Evolutionary conservation across 2,888 invertebrate genomes (phyloP).

Genomic region (Scaptodrosophila latifasciaeformis): DNA sequence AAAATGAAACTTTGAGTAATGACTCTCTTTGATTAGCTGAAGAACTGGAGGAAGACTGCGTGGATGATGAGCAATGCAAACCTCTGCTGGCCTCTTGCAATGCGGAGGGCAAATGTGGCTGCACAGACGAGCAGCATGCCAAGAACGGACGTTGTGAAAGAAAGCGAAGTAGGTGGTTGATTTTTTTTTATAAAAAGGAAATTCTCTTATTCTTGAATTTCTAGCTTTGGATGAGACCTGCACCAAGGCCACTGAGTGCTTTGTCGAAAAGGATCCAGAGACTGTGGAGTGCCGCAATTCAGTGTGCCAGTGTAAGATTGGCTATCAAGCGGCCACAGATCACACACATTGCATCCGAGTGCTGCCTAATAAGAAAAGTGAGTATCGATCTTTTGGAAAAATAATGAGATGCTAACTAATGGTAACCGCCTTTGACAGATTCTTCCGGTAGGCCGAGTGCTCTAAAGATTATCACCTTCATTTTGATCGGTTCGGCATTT

Average conservation of each 20-base stretch:
- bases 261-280: conserved; percentile 67
- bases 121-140: conserved; percentile 66
- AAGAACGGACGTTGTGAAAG: conserved; percentile 66
- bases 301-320: conserved; percentile 72
- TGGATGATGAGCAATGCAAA: conserved; percentile 73
- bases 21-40: conserved; percentile 44
- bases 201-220: neutral
- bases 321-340: conserved; percentile 56
- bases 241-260: conserved; percentile 69
- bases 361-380: conserved; percentile 71
- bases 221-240: conserved; percentile 68
- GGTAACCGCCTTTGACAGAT: conserved; percentile 70
- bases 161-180: conserved; percentile 56
- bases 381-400: conserved; percentile 8
- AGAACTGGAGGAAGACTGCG: conserved; percentile 69
- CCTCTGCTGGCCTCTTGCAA: conserved; percentile 71
- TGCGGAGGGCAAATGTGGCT: conserved; percentile 65
- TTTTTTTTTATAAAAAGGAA: too few relatives aligned
- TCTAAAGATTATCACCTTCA: conserved; percentile 74
- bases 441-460: conserved; percentile 75
- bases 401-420: neutral
- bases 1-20: neutral
- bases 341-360: conserved; percentile 67
- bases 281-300: conserved; percentile 73
- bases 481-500: conserved; percentile 73